These are phyloP conservation scores for Nomada flava DNA, from an alignment of 2,888 invertebrate genomes.

Conservation along the genomic window DNA sequence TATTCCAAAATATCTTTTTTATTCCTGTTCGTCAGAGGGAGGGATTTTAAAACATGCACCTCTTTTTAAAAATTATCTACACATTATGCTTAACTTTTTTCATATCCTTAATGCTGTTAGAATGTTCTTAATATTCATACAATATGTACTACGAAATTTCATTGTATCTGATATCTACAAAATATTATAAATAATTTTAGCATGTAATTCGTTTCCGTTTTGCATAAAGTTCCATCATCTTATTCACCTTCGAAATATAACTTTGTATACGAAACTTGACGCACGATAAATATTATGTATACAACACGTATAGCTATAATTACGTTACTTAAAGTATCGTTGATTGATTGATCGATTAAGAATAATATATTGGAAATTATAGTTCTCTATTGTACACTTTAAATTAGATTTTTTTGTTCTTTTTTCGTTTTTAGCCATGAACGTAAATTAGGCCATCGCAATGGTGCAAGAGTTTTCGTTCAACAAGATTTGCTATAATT, in stretches of 20 bases:
- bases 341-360: conserved; percentile 30
- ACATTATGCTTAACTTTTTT: conserved; percentile 33
- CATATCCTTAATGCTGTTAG: conserved; percentile 27
- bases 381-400: conserved; percentile 31
- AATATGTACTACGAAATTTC: conserved; percentile 25
- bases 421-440: conserved; percentile 28
- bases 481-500: conserved; percentile 28
- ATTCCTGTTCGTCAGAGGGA: conserved; percentile 37
- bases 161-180: conserved; percentile 19
- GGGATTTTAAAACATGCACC: conserved; percentile 40
- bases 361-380: conserved; percentile 33
- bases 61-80: conserved; percentile 50
- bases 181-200: conserved; percentile 38
- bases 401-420: background rate
- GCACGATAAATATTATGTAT: conserved; percentile 23
- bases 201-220: conserved; percentile 41
- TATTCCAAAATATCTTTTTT: conserved; percentile 48
- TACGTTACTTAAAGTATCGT: conserved; percentile 37
- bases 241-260: conserved; percentile 28
- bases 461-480: conserved; percentile 24
- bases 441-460: conserved; percentile 65
- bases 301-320: conserved; percentile 28
- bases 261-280: conserved; percentile 32
- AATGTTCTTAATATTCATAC: conserved; percentile 37
- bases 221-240: conserved; percentile 64